Base-by-base conservation (phyloP, 2,797 vertebrate species). In the Pipistrellus kuhlii region DNA sequence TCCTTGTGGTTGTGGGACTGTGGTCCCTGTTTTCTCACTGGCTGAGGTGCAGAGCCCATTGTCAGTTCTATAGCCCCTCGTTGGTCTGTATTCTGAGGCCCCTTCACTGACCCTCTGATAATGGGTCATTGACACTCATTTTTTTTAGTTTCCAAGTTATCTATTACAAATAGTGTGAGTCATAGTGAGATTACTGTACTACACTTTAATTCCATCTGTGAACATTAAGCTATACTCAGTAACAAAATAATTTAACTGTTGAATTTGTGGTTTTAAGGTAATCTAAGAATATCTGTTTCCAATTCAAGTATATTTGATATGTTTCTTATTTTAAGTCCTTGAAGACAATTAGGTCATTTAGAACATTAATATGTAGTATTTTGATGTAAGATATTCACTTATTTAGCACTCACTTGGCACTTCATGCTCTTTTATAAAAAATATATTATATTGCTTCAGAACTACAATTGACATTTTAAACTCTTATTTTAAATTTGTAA, bases 131-230 rank as follows among this genome's bases (percentile, higher is more conserved):
- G 18, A 8, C 27, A 44, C 3, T 32, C 25, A 18, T 8, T n/a
- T 82, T 82, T n/a, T 57, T 72, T 53, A 12, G 18, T 77, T 97
- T 94, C 81, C 57, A 96, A 89, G 55, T 88, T 92, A 82, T 94
- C 86, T 95, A 2, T 84, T 91, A 46, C 14, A 94, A 96, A 66
- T 85, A 80, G 83, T 97, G 68, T 95, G 23, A 96, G 46, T 85
- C 64, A 91, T 9, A 88, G 32, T n/a, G 53, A 97, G 68, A 95
- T 94, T 66, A 95, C 88, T 96, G 27, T 88, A 32, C 0, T 4
- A 48, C 90, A 97, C 96, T 93, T 97, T 90, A 96, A 51, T 93
- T 90, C 96, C 85, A 97, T 96, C 91, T 92, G 90, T 85, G 41
- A 94, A 30, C 6, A 84, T 96, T 92, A 92, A 96, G 94, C 35